Evolutionary conservation across 2,888 invertebrate genomes (phyloP), one percentile per base, ranked within the genome.

Genomic region (Seira ritae): DNA sequence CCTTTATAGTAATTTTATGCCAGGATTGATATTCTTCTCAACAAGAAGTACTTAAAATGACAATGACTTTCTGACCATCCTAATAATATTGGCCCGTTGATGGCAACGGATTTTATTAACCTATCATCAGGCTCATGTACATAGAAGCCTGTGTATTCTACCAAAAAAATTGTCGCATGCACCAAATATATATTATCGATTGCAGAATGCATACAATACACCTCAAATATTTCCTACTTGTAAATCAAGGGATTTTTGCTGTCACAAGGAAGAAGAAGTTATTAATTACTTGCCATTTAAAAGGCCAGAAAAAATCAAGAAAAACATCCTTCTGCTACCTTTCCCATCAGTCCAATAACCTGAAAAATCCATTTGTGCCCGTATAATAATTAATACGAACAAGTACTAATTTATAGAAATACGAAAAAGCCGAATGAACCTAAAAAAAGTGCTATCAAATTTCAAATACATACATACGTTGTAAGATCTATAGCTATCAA

Each of bases 351-450:
- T 55, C 55, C 55, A 55, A n/a, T 55, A 55, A 12, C 55, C 55
- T 55, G 55, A 55, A 55, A 55, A 55, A 55, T 55, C 55, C 55
- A 12, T 17, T 55, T 55, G 55, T 55, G 55, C 55, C 55, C 55
- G 12, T 55, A 15, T 8, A 55, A 15, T 8, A 55, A 31, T 2
- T 31, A 31, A 31, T 31, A 31, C 8, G 8, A 31, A 31, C 2
- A 55, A 55, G 12, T 42, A 12, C 42, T 55, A 55, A 55, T 55
- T 8, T 55, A 55, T 55, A 55, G 15, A 31, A 55, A 3, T 55
- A 12, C 55, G 15, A 55, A 55, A 55, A 55, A 12, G 55, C 55
- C 55, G 55, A 55, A 55, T 55, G 55, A 31, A 31, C 31, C 31
- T 31, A 31, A 31, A n/a, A n/a, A n/a, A 31, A 31, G 31, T 31